Evolutionary conservation across 2,888 invertebrate species (phyloP).

Genomic region (Athrips mouffetella): DNA sequence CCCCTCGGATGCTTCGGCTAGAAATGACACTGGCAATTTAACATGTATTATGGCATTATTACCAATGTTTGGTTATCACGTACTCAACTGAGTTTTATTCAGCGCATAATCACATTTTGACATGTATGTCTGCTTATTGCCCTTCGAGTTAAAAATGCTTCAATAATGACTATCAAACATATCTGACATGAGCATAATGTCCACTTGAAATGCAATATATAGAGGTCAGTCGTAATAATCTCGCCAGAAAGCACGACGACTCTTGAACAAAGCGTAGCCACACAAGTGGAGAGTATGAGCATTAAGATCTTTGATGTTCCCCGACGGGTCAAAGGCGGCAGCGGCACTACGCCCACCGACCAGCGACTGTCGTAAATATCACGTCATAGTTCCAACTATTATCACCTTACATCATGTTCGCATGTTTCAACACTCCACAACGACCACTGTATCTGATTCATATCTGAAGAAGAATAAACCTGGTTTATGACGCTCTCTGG

Average conservation of each 20-base stretch:
- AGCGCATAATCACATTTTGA: neutral
- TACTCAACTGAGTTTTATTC: neutral
- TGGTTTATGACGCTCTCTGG: conserved; percentile 3
- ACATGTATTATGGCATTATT: too few species aligned
- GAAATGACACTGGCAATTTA: too few species aligned
- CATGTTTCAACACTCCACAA: conserved; percentile 16
- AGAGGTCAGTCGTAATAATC: conserved; percentile 34
- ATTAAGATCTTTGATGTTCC: conserved; percentile 39
- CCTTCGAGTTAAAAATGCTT: conserved; percentile 3
- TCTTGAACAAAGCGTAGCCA: conserved; percentile 34
- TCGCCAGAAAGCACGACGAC: conserved; percentile 24
- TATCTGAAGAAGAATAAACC: conserved; percentile 10
- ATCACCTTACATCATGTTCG: conserved; percentile 30
- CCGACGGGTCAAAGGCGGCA: conserved; percentile 48
- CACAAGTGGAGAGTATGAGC: conserved; percentile 34
- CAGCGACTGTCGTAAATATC: conserved; percentile 42
- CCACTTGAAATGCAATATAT: conserved; percentile 27
- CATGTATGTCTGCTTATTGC: neutral
- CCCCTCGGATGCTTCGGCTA: too few species aligned
- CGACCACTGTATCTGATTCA: conserved; percentile 12
- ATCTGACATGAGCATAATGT: conserved; percentile 11
- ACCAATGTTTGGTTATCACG: too few species aligned
- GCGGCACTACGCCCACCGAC: conserved; percentile 43
- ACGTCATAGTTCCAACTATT: conserved; percentile 31
- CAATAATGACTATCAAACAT: neutral